These are phyloP conservation scores for Perca flavescens DNA, from an alignment of 2,113 vertebrate species.

Conservation along the genomic window DNA sequence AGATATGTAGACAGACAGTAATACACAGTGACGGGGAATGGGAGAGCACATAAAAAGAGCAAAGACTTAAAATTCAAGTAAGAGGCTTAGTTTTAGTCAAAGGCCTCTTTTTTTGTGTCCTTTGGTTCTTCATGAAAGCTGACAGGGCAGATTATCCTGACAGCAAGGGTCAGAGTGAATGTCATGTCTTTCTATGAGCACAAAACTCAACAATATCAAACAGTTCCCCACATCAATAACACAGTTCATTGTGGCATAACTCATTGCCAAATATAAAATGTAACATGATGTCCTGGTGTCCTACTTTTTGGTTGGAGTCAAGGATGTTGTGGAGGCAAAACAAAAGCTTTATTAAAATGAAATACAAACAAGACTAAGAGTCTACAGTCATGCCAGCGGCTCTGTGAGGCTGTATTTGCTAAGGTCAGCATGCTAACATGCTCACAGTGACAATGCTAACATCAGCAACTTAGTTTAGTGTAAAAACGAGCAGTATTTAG, in stretches of 20 bases:
- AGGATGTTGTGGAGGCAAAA: constrained; percentile 2
- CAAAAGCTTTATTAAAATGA: constrained; percentile 11
- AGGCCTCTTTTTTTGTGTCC: constrained; percentile 65
- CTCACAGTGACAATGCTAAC: too few relatives aligned
- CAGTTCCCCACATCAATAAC: constrained; percentile 54
- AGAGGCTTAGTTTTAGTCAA: constrained; percentile 75
- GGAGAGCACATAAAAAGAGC: constrained; percentile 58
- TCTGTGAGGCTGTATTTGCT: background rate
- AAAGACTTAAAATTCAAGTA: constrained; percentile 69
- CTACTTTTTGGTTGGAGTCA: constrained; percentile 37
- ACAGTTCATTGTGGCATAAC: constrained; percentile 32
- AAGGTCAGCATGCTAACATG: background rate
- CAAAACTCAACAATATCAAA: constrained; percentile 50
- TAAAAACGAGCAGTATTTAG: too few relatives aligned
- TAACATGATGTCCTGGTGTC: constrained; percentile 37
- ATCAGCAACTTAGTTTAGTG: too few relatives aligned
- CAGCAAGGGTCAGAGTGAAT: constrained; percentile 70
- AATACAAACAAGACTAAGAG: constrained; percentile 9
- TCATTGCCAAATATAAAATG: constrained; percentile 45
- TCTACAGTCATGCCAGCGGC: background rate
- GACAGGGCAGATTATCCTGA: constrained; percentile 76
- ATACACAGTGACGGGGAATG: constrained; percentile 18
- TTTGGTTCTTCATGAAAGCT: constrained; percentile 72
- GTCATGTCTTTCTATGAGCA: constrained; percentile 64
- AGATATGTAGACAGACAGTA: constrained; percentile 57